Base-by-base conservation (phyloP, 2,888 invertebrate genomes). In the Pristionchus exspectatus region DNA sequence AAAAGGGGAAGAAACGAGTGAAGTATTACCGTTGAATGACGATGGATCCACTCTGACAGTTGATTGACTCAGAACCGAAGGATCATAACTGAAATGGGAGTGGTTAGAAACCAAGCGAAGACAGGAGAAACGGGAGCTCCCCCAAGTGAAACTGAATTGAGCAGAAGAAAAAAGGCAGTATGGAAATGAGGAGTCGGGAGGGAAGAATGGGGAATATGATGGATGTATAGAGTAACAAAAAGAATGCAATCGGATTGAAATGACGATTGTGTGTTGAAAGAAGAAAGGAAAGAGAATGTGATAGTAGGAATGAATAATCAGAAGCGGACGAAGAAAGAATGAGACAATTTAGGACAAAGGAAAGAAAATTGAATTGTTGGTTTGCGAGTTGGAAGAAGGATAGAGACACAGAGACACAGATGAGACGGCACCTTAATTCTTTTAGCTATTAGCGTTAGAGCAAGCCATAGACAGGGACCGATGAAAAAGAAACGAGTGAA, bases 61-160 rank as follows among this genome's bases (percentile, higher is more conserved):
- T 54, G 81, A 81, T 81, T 81, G 21, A 44, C n/a, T 77, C 50
- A 81, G 81, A 81, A 30, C 33, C 59, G 85, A 59, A 85, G 85
- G 85, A 85, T 63, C 59, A 85, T 63, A 85, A 85, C 66, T 85
- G 85, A 85, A 85, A 63, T 33, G 66, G 59, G 85, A 59, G 85
- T 12, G 44, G 44, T 44, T 54, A n/a, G 21, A n/a, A 54, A 84
- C 2, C 10, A 85, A n/a, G 85, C n/a, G 44, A 59, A 38, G 50
- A 85, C 16, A 2, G 84, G n/a, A 56, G 85, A 84, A 54, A 54
- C 7, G 59, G 59, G 21, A 54, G 84, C 59, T 54, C 56, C 33
- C 59, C 33, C 59, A 38, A 84, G 33, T 27, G 54, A 33, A 54
- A 59, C 27, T 54, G 54, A 84, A 84, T 56, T 14, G 50, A 83